Percentiles rank a stretch among this genome's conserved stretches.
Evolutionary conservation across 2,797 vertebrate genomes (phyloP).

Genomic region (Natrix natrix): DNA sequence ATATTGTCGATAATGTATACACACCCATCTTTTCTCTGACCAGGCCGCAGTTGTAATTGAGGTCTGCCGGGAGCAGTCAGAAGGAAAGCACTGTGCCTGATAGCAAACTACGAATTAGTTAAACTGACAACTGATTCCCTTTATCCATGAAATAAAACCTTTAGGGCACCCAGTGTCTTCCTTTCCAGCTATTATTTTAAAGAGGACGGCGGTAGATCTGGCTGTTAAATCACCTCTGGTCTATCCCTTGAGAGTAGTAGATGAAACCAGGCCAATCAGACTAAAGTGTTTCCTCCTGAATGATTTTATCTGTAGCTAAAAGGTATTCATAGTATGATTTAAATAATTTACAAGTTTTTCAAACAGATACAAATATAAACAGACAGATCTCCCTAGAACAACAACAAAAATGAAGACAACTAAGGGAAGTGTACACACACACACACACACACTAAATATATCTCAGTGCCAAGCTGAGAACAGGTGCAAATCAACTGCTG

Average conservation of each 20-base stretch:
- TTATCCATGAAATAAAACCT: background rate
- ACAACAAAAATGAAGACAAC: background rate
- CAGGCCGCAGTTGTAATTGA: background rate
- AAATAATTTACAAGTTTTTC: background rate
- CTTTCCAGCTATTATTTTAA: background rate
- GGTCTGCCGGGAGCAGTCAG: background rate
- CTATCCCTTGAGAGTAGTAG: background rate
- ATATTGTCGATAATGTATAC: background rate
- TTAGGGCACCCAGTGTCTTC: background rate
- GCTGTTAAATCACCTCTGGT: background rate
- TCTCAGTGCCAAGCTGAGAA: background rate
- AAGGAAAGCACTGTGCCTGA: background rate
- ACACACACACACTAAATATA: background rate
- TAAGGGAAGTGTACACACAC: too few relatives aligned
- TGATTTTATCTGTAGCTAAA: background rate
- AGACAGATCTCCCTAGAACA: background rate
- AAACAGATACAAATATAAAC: background rate
- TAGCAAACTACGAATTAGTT: background rate
- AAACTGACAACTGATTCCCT: constrained; percentile 9
- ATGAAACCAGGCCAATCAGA: background rate
- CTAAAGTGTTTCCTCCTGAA: background rate
- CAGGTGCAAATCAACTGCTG: background rate
- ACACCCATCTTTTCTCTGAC: background rate
- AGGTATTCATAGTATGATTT: background rate
- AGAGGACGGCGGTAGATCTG: background rate